Conservation (phyloP, 2,113 vertebrate species). For the Malurus alboscapulatus region DNA sequence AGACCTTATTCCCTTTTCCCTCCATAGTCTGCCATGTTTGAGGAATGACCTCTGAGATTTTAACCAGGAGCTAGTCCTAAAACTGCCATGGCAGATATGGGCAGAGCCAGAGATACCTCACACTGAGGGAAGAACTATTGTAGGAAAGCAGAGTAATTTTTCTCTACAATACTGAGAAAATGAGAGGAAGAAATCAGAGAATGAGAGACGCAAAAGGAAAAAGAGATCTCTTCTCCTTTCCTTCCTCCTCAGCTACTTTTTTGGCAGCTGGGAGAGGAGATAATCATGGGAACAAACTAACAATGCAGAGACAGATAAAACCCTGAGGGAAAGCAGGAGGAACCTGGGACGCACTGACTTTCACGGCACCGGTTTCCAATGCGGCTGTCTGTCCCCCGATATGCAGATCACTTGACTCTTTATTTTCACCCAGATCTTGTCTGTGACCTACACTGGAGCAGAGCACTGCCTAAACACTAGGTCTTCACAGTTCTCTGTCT, state of each 20-base stretch:
- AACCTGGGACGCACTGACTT: background rate
- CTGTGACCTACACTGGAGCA: background rate
- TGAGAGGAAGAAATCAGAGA: background rate
- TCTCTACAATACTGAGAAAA: background rate
- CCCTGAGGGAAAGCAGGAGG: background rate
- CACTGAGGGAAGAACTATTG: background rate
- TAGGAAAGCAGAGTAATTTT: background rate
- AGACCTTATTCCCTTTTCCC: background rate
- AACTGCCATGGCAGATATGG: background rate
- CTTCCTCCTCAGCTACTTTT: background rate
- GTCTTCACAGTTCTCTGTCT: background rate
- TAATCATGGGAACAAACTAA: background rate
- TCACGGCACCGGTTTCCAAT: background rate
- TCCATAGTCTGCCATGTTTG: background rate
- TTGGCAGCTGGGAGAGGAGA: background rate
- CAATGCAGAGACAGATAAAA: background rate
- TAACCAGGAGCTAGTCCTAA: background rate
- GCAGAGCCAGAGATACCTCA: background rate
- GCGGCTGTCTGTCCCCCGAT: rapidly evolving
- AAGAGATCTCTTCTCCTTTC: background rate
- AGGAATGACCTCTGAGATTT: background rate
- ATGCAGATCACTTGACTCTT: background rate
- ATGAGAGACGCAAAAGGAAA: background rate
- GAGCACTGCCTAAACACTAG: background rate
- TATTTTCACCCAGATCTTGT: background rate